Conservation (phyloP, 2,888 invertebrate genomes). For the Metellina segmentata region DNA sequence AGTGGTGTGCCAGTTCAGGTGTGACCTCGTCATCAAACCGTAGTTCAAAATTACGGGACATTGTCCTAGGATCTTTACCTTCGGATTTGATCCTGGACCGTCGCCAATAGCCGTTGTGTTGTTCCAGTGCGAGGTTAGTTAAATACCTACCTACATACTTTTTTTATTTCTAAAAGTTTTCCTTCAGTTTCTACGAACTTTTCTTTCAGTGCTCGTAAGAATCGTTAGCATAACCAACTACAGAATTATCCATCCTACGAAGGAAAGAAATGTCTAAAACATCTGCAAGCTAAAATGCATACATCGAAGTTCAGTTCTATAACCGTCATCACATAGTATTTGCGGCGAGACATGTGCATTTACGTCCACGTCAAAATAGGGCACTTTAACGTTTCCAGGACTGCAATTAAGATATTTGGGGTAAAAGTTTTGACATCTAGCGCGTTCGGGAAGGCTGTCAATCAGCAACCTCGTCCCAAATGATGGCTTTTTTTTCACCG, state of each 20-base stretch:
- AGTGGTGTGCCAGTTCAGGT: too few species aligned
- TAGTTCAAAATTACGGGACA: too few species aligned
- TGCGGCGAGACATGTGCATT: neutral
- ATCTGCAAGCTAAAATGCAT: neutral
- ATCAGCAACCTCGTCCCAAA: slow-evolving; percentile 38
- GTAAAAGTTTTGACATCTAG: slow-evolving; percentile 1
- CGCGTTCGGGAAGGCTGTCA: slow-evolving; percentile 24
- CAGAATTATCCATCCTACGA: neutral
- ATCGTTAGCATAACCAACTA: neutral
- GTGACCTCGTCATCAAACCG: too few species aligned
- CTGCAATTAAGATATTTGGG: slow-evolving; percentile 36
- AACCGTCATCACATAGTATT: slow-evolving; percentile 1
- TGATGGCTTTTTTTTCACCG: slow-evolving; percentile 41
- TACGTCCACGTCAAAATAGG: slow-evolving; percentile 7
- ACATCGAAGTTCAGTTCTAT: slow-evolving; percentile 16
- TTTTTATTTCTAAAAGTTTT: too few species aligned
- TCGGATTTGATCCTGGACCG: too few species aligned
- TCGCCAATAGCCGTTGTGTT: too few species aligned
- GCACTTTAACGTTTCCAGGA: slow-evolving; percentile 10
- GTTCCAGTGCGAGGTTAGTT: too few species aligned
- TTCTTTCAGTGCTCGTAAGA: too few species aligned
- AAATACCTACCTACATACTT: too few species aligned
- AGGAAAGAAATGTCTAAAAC: neutral
- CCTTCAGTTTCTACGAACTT: too few species aligned
- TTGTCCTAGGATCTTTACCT: too few species aligned